Conservation (phyloP, 2,797 vertebrate genomes). For the Silurus aristotelis region DNA sequence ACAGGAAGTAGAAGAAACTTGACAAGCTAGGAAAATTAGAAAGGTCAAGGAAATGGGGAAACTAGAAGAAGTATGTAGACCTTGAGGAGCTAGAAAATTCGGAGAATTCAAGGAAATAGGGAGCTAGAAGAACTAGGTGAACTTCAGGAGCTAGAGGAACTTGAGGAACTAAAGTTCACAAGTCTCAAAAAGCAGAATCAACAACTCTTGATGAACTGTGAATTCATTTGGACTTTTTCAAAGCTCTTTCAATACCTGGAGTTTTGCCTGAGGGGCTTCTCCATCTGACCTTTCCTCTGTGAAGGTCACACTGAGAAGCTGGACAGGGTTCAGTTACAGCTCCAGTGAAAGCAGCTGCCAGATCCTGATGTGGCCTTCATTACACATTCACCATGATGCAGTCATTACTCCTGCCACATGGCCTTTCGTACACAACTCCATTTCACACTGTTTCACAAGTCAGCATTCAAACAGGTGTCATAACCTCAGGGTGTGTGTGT, state of each 20-base stretch:
- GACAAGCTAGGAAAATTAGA: too few species aligned
- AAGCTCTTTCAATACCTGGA: conserved; percentile 29
- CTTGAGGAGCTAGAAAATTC: too few species aligned
- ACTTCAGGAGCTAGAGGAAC: neutral
- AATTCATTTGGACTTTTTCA: neutral
- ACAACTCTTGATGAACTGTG: neutral
- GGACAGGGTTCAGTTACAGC: conserved; percentile 8
- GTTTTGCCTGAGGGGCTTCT: conserved; percentile 30
- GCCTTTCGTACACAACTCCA: neutral
- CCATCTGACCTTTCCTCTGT: conserved; percentile 37
- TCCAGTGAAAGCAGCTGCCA: conserved; percentile 14
- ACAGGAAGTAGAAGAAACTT: too few species aligned
- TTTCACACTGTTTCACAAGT: neutral
- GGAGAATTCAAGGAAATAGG: neutral
- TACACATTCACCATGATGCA: conserved; percentile 11
- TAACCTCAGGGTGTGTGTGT: neutral
- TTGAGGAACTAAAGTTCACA: neutral
- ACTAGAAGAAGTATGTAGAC: too few species aligned
- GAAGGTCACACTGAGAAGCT: conserved; percentile 40
- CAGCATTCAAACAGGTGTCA: conserved; percentile 15
- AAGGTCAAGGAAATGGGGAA: too few species aligned
- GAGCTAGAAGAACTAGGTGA: neutral
- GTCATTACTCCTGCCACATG: conserved; percentile 5
- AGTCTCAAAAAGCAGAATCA: neutral
- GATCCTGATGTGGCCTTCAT: conserved; percentile 26